Conservation (phyloP, 2,113 vertebrate species). For the mouse (Mus musculus) region GRCm39 chr8:128077501-128078000, state of each 20-base stretch:
- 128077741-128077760: background rate
- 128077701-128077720: background rate
- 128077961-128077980: background rate
- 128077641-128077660: background rate
- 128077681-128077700: background rate
- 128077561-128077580: background rate
- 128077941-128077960: too few species aligned
- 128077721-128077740: background rate
- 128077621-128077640: too few species aligned
- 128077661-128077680: background rate
- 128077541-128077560: background rate
- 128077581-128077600: background rate
- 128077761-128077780: background rate
- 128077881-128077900: background rate
- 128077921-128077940: background rate
- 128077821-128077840: background rate
- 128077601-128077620: background rate
- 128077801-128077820: background rate
- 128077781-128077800: background rate
- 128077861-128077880: background rate
- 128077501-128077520: background rate
- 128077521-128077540: background rate
- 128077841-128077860: background rate
- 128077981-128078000: background rate
- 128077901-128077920: background rate